Evolutionary conservation across 2,797 vertebrate species (phyloP), one percentile per base, ranked within the genome.

Genomic region (Chrysolophus pictus): DNA sequence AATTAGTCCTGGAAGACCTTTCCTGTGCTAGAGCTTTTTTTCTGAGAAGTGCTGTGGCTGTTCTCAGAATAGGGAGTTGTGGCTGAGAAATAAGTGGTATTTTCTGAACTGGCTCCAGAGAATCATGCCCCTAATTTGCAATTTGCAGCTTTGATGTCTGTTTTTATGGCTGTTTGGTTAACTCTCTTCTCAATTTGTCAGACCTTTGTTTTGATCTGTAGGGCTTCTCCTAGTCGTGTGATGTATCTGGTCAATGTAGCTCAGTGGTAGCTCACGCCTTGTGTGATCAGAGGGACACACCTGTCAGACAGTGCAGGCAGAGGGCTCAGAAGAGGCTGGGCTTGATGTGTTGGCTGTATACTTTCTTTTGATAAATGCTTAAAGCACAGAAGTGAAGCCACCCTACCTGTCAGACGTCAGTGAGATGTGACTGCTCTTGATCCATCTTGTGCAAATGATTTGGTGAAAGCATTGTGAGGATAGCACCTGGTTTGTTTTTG

Each of bases 201-300:
- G 69, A 24, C 58, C 59, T 23, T 49, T 56, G 7, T 74, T 63
- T 63, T 59, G 41, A 51, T 71, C 26, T 67, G 24, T 18, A 63
- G 18, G 19, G 18, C 22, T 53, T 67, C 26, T 26, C n/a, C 71
- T 26, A 72, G 46, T 59, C 19, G 6, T 5, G 2, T 31, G 35
- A 23, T 39, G 7, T 62, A 23, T 6, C 33, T 51, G 35, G 17
- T 39, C 0, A 31, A 39, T 46, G 60, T 24, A 72, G 24, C n/a
- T 42, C 3, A 0, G 41, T 65, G 0, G 0, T 65, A 35, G 44
- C 37, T 72, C 12, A 2, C 17, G 26, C 9, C 64, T 75, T 15
- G 26, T n/a, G 69, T 49, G 51, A 71, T 16, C 8, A 19, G 46
- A 60, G 39, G 39, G 18, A 47, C 28, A 12, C 0, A 0, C 31